Conservation (phyloP, 2,113 vertebrate species). For the Mola mola region DNA sequence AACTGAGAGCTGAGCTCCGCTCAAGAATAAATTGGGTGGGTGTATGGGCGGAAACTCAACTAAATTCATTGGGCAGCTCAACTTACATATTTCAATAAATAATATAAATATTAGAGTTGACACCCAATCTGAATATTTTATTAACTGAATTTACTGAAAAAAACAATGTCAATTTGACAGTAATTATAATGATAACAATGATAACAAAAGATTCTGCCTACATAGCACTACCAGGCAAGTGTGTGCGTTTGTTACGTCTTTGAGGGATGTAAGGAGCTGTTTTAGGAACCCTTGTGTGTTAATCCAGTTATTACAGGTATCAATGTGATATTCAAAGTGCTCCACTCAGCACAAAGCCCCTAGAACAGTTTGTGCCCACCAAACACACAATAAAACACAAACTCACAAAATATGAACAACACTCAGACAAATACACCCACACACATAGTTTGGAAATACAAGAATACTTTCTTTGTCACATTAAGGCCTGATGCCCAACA, state of each 20-base stretch:
- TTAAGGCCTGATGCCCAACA: conserved; percentile 54
- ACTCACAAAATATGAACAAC: conserved; percentile 27
- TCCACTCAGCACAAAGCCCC: conserved; percentile 66
- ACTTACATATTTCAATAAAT: no score
- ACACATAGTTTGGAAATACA: conserved; percentile 28
- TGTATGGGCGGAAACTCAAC: no score
- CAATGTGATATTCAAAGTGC: conserved; percentile 66
- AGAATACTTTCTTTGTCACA: conserved; percentile 48
- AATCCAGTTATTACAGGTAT: conserved; percentile 77
- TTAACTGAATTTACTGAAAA: no score
- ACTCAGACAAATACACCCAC: conserved; percentile 20
- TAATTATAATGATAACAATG: no score
- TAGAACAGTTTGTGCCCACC: conserved; percentile 66
- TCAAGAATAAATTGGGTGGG: no score
- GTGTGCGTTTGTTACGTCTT: conserved; percentile 7
- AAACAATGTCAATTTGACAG: no score
- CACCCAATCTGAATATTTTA: no score
- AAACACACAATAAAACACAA: conserved; percentile 41
- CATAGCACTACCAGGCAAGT: no score
- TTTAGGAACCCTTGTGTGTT: conserved; percentile 56
- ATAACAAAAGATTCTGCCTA: no score
- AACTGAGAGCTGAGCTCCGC: no score
- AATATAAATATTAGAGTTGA: no score
- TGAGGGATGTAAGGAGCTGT: conserved; percentile 40
- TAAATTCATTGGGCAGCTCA: no score